Conservation (phyloP, 2,888 invertebrate species). For the Aricia artaxerxes region DNA sequence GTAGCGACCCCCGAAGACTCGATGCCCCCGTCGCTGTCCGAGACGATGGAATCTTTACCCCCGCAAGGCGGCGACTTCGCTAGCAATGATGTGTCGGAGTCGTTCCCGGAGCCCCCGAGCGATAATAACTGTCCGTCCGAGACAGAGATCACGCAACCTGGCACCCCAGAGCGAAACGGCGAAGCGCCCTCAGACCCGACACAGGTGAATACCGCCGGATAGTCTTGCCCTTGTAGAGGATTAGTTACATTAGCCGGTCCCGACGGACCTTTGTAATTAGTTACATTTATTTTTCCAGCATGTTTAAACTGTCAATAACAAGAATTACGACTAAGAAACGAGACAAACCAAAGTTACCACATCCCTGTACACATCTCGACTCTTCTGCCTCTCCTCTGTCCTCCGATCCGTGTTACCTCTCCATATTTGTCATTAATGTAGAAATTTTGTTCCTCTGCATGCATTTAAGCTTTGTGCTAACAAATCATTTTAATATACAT, state of each 20-base stretch:
- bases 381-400: constrained; percentile 47
- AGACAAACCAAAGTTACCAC: constrained; percentile 27
- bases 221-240: constrained; percentile 72
- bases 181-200: constrained; percentile 44
- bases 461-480: constrained; percentile 59
- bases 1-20: constrained; percentile 42
- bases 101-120: constrained; percentile 50
- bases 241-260: constrained; percentile 64
- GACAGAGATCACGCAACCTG: constrained; percentile 40
- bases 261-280: constrained; percentile 66
- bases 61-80: constrained; percentile 22
- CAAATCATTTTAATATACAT: constrained; percentile 39
- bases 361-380: constrained; percentile 39
- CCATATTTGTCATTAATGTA: constrained; percentile 47
- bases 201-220: constrained; percentile 74
- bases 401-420: constrained; percentile 44
- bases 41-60: constrained; percentile 39
- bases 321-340: constrained; percentile 59
- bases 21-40: constrained; percentile 45
- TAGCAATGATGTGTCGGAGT: constrained; percentile 45
- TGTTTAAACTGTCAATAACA: constrained; percentile 66
- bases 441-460: constrained; percentile 40
- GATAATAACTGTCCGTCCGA: constrained; percentile 43
- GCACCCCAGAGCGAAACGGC: constrained; percentile 40
- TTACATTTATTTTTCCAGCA: constrained; percentile 69